Base-by-base conservation (phyloP, 2,113 vertebrate species). In the Oreochromis tanganicae region DNA sequence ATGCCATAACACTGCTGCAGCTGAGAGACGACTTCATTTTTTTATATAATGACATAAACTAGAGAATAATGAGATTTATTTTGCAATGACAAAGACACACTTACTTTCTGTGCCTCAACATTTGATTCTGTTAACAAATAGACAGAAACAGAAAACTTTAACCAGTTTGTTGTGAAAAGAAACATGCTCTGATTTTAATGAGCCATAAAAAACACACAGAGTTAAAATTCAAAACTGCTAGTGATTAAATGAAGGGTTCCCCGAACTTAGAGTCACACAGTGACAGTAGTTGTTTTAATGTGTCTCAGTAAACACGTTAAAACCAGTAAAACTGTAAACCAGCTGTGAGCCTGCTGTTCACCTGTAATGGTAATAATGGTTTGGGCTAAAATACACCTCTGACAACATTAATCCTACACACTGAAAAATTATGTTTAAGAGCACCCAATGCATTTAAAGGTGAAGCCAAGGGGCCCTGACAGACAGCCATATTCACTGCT, bases 11-110 rank as follows among this genome's bases (percentile, higher is more conserved):
- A 63, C 59, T 63, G 59, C 59, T 63, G 32, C 61, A 66, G 32
- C 17, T 66, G 32, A 66, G 17, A 36, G 61, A 32, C 4, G 4
- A 16, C 61, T 66, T 36, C 36, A 1, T 36, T 9, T 36, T 13
- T 57, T 54, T 54, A 21, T 54, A 54, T 59, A 66, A 66, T 36
- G 32, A 36, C 61, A 36, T 66, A 3, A 66, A n/a, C 34, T 63
- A 63, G 59, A 63, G 59, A 63, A 36, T 0, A 0, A 36, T 0
- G 17, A 63, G 32, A 59, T 59, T 59, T 9, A 29, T 0, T 59
- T 29, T 59, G 56, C 13, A 29, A 59, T 32, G 24, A n/a, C 4
- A 36, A 36, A 63, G 32, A 36, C 9, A 2, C 9, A 11, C 59
- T 0, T n/a, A 36, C 59, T 63, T 63, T 36, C 59, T 63, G 29